Evolutionary conservation across 2,797 vertebrate genomes (phyloP).

Genomic region (Petrocephalus schoutedeni): DNA sequence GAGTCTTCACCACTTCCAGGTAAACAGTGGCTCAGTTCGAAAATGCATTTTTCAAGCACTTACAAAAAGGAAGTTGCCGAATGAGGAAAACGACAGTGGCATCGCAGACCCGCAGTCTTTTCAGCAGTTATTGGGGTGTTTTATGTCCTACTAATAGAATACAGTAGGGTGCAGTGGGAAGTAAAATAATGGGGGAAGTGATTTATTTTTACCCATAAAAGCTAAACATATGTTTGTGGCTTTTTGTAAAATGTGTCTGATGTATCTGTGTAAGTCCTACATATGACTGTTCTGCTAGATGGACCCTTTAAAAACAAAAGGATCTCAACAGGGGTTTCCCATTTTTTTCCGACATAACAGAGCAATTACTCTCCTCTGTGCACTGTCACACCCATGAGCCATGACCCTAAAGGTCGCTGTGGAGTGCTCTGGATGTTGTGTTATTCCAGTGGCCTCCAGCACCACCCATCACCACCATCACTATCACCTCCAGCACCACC

Average conservation of each 20-base stretch:
- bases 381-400: conserved; percentile 18
- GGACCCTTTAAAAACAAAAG: conserved; percentile 33
- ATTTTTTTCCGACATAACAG: conserved; percentile 19
- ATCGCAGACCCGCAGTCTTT: not conserved
- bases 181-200: not conserved
- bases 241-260: not conserved
- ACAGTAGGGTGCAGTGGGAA: not conserved
- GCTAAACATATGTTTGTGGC: not conserved
- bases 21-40: conserved; percentile 38
- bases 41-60: not conserved
- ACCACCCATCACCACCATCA: too few species aligned
- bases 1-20: conserved; percentile 80
- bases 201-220: not conserved
- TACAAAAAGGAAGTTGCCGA: not conserved
- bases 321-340: conserved; percentile 22
- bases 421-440: conserved; percentile 41
- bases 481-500: too few species aligned
- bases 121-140: not conserved
- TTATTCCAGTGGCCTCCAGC: conserved; percentile 31
- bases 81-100: not conserved
- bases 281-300: not conserved
- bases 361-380: conserved; percentile 27
- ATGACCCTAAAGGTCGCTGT: conserved; percentile 32
- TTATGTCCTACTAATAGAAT: not conserved
- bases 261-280: conserved; percentile 26